Base-by-base conservation (phyloP, 1,140 invertebrate genomes). In the Zaprionus camerounensis region DNA sequence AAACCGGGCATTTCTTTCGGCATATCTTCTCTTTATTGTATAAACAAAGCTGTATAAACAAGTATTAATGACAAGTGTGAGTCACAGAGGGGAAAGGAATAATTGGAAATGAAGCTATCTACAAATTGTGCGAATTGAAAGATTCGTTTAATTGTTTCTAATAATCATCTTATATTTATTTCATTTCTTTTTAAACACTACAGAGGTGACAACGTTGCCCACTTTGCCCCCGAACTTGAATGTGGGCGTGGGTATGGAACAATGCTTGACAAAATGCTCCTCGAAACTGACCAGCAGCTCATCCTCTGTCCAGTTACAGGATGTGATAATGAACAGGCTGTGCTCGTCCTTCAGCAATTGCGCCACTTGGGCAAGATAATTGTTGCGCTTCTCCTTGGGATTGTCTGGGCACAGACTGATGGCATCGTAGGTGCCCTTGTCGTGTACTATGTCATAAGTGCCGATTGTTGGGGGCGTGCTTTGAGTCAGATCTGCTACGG, bases 371-470 rank as follows among this genome's bases (percentile, higher is more conserved):
- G 94, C 77, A 1, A 96, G 94, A 83, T 99, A 99, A 22, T 93
- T 94, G 38, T 92, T 51, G 63, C 96, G 93, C 73, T 96, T 95
- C 34, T 93, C 88, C 56, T 94, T 93, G 0, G 96, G 93, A 87
- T 96, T 94, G 0, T 96, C 94, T 0, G 96, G 96, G 90, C 95
- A 95, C 5, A 99, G 93, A 90, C 97, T 96, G 49, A 99, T 96
- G 0, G 98, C 97, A 94, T 99, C 98, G 92, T 98, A 99, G 1
- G 98, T 99, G 0, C 98, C 98, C 93, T 99, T 99, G 92, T 99
- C 98, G 59, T 98, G 94, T 0, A 95, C 93, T 13, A 97, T 81
- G 81, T 95, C 94, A 83, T 95, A 97, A 65, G 93, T 93, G 6
- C 93, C 79, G n/a, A 92, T 15, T 0, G 55, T 57, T 31, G 66